phyloP scores from a whole-genome alignment of 2,797 vertebrate genomes.

The Orientallactaga sibirica region DNA sequence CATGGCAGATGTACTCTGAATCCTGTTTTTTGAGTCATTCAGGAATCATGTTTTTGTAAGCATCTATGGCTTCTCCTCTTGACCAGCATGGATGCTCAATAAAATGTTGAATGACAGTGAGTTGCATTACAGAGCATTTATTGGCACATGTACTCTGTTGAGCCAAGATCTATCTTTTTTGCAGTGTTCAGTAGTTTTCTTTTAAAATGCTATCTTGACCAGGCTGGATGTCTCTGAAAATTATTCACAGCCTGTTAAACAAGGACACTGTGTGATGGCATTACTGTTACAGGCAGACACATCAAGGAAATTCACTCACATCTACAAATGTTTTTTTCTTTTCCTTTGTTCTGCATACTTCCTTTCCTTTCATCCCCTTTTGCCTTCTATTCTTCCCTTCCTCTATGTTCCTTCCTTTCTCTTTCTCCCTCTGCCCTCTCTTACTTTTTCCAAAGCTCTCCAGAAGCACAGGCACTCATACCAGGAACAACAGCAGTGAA shows the following conservation, averaged over 20 bases:
- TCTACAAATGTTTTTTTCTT: background rate
- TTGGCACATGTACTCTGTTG: conserved; percentile 39
- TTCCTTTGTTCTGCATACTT: background rate
- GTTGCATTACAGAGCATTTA: conserved; percentile 62
- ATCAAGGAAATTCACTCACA: conserved; percentile 17
- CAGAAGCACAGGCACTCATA: conserved; percentile 52
- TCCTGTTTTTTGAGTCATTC: too few relatives aligned
- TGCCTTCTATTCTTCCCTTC: background rate
- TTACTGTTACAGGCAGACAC: conserved; percentile 52
- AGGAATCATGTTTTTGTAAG: background rate
- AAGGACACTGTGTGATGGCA: conserved; percentile 26
- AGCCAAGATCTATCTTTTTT: conserved; percentile 62
- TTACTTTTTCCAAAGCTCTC: conserved; percentile 32
- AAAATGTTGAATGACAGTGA: conserved; percentile 35
- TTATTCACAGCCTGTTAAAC: conserved; percentile 70
- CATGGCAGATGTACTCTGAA: background rate
- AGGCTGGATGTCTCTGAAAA: conserved; percentile 57
- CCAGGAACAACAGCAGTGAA: conserved; percentile 12
- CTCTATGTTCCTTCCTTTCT: background rate
- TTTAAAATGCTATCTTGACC: conserved; percentile 5
- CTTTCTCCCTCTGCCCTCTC: too few relatives aligned
- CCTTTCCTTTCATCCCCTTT: rapidly evolving
- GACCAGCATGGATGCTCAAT: background rate
- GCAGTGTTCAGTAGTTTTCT: conserved; percentile 52
- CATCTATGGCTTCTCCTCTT: background rate